phyloP scores from a whole-genome alignment of 2,797 vertebrate species.

The Dromococcyx pavoninus region DNA sequence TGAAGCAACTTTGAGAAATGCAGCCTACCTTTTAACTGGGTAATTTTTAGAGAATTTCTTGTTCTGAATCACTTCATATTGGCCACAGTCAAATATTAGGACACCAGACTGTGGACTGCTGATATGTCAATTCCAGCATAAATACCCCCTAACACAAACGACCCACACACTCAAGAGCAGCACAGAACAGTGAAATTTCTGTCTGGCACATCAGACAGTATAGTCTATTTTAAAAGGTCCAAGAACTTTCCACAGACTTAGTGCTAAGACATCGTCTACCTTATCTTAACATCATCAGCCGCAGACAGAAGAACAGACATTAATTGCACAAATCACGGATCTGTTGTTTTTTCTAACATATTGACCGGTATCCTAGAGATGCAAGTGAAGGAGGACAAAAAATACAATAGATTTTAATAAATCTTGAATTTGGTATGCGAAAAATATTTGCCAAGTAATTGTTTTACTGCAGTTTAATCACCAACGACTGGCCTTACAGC shows the following conservation, averaged over 20 bases:
- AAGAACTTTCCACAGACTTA: neutral
- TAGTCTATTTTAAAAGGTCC: neutral
- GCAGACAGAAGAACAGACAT: neutral
- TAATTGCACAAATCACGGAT: neutral
- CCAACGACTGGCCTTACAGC: neutral
- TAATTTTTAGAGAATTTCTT: neutral
- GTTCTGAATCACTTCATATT: neutral
- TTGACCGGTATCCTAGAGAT: neutral
- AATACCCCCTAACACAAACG: neutral
- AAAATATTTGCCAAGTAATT: conserved; percentile 5
- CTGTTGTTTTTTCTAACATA: neutral
- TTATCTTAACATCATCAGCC: neutral
- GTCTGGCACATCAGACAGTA: neutral
- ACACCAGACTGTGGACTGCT: neutral
- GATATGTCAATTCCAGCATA: neutral
- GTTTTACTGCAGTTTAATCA: neutral
- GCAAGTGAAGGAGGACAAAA: neutral
- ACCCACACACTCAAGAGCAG: neutral
- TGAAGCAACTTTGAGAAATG: neutral
- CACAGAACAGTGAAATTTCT: neutral
- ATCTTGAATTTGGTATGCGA: neutral
- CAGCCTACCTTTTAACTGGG: neutral
- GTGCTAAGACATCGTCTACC: neutral
- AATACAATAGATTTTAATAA: neutral
- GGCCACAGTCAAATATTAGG: neutral